phyloP scores from a whole-genome alignment of 2,888 invertebrate species.

The Ochropleura plecta region DNA sequence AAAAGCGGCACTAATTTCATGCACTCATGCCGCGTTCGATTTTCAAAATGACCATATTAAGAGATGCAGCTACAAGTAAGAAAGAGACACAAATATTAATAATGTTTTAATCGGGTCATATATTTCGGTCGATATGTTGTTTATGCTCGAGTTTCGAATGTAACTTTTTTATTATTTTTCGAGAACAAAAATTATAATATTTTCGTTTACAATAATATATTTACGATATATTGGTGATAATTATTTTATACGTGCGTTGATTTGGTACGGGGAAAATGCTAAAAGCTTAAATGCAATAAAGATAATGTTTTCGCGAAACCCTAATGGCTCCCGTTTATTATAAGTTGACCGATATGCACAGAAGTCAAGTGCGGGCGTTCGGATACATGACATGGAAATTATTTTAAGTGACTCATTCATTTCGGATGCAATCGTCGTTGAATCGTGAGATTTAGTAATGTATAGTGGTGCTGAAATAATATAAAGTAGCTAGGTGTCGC shows the following conservation, averaged over 20 bases:
- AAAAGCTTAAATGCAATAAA: conserved; percentile 32
- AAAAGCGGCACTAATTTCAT: conserved; percentile 89
- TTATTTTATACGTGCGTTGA: conserved; percentile 53
- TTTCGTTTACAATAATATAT: conserved; percentile 61
- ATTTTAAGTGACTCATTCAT: conserved; percentile 20
- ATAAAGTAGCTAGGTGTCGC: no score
- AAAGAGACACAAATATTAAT: conserved; percentile 76
- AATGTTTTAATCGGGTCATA: conserved; percentile 89
- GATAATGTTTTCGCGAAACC: conserved; percentile 31
- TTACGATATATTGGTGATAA: conserved; percentile 56
- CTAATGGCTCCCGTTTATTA: conserved; percentile 32
- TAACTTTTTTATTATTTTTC: conserved; percentile 60
- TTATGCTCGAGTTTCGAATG: conserved; percentile 72
- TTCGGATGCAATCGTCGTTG: not conserved
- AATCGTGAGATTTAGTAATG: not conserved
- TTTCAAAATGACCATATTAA: conserved; percentile 82
- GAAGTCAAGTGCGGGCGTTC: conserved; percentile 8
- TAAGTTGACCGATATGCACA: conserved; percentile 8
- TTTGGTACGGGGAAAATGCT: conserved; percentile 24
- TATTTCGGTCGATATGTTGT: conserved; percentile 86
- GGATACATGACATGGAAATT: not conserved
- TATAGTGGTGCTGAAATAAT: not conserved
- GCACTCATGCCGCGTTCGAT: conserved; percentile 86
- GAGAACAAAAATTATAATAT: conserved; percentile 61
- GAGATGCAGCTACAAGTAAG: conserved; percentile 65